Percentiles rank a stretch among this genome's conserved stretches.
These are phyloP conservation scores for Odobenus rosmarus DNA, from an alignment of 2,113 vertebrate genomes.

Conservation along the genomic window DNA sequence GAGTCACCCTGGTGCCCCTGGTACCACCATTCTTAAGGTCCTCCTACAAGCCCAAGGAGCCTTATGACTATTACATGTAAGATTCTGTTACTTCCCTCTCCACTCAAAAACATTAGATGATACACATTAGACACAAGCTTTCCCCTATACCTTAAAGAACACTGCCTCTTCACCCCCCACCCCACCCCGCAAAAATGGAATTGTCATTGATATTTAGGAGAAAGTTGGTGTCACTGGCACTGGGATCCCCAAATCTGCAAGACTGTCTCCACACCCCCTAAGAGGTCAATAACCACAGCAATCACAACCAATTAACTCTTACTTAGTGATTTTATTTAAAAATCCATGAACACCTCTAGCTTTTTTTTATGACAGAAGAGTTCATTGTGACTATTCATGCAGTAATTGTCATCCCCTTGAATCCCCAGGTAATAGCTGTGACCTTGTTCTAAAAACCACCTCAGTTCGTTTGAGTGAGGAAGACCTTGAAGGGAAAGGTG, in stretches of 20 bases:
- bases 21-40: not conserved
- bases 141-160: not conserved
- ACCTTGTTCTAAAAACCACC: not conserved
- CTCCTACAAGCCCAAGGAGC: not conserved
- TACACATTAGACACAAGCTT: not conserved
- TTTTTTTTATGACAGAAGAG: not conserved
- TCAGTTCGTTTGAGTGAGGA: not conserved
- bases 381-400: not conserved
- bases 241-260: not conserved
- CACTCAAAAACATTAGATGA: not conserved
- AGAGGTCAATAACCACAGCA: not conserved
- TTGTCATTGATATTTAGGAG: not conserved
- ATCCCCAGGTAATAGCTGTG: not conserved
- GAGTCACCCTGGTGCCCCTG: not conserved
- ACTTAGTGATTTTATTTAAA: not conserved
- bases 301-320: not conserved
- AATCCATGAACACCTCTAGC: not conserved
- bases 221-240: not conserved
- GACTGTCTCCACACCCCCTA: not conserved
- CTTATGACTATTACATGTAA: not conserved
- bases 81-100: not conserved
- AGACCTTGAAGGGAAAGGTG: not conserved
- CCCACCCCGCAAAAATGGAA: not conserved
- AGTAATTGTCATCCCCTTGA: not conserved
- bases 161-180: not conserved